Percentiles rank a stretch among this genome's conserved stretches.
Evolutionary conservation across 2,797 vertebrate genomes (phyloP).

Genomic region (Thaleichthys pacificus): DNA sequence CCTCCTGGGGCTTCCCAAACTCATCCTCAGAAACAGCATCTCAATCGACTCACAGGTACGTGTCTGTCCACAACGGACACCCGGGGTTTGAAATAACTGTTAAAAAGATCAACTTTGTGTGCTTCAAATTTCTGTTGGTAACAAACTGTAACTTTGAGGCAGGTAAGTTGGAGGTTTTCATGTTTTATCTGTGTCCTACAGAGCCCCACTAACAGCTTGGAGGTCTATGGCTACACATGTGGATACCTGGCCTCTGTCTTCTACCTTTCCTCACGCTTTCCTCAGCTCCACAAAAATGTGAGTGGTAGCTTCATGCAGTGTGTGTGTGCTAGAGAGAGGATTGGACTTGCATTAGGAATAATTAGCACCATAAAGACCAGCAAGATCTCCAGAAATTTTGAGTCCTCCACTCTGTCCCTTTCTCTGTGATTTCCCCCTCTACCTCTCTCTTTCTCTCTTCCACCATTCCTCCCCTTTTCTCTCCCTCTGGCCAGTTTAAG

Average conservation of each 20-base stretch:
- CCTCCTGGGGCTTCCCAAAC: constrained; percentile 58
- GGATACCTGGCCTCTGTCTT: constrained; percentile 72
- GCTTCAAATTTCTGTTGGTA: neutral
- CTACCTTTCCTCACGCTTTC: constrained; percentile 75
- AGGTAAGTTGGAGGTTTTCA: neutral
- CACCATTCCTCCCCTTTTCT: neutral
- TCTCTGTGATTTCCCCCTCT: too few relatives aligned
- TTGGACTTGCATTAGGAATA: neutral
- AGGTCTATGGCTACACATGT: constrained; percentile 75
- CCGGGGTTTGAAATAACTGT: neutral
- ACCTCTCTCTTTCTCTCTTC: neutral
- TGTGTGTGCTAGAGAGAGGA: neutral
- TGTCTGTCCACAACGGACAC: neutral
- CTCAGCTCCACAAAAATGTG: constrained; percentile 77
- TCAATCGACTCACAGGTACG: constrained; percentile 48
- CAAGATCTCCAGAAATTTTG: neutral
- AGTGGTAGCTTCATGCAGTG: constrained; percentile 35
- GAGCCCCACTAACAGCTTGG: constrained; percentile 58
- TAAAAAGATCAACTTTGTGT: neutral
- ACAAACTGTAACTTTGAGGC: neutral
- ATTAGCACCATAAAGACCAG: neutral
- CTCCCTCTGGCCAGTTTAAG: constrained; percentile 51
- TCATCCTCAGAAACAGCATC: constrained; percentile 56
- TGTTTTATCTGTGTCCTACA: constrained; percentile 32
- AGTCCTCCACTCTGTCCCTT: too few relatives aligned